Evolutionary conservation across 2,113 vertebrate species (phyloP).

Genomic region (Mirounga angustirostris): DNA sequence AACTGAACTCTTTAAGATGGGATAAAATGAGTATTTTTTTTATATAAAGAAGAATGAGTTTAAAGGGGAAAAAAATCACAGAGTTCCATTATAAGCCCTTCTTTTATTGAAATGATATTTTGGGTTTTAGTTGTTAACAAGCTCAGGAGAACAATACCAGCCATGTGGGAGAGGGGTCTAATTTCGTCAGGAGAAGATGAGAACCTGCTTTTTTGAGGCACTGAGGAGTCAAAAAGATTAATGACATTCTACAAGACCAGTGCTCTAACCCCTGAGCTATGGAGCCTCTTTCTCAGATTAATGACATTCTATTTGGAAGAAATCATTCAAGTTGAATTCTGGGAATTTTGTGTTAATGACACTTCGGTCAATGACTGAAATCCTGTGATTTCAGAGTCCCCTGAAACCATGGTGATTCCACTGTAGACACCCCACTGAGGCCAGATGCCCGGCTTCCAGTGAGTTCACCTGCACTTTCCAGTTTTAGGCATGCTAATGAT

Average conservation of each 20-base stretch:
- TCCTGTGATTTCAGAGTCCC: slow-evolving; percentile 64
- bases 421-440: neutral
- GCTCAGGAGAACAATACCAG: neutral
- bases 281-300: neutral
- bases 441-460: slow-evolving; percentile 61
- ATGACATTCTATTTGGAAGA: neutral
- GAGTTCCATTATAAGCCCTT: neutral
- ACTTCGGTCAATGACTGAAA: neutral
- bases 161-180: neutral
- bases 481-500: slow-evolving; percentile 63
- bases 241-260: neutral
- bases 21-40: neutral
- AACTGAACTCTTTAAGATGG: neutral
- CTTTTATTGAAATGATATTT: neutral
- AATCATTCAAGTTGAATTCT: neutral
- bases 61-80: neutral
- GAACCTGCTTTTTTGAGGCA: neutral
- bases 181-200: neutral
- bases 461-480: slow-evolving; percentile 35
- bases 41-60: neutral
- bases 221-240: neutral
- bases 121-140: neutral
- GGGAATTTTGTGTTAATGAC: neutral
- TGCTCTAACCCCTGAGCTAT: no score
- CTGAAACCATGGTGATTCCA: slow-evolving; percentile 6